Base-by-base conservation (phyloP, 2,113 vertebrate genomes). In the Trinectes maculatus region DNA sequence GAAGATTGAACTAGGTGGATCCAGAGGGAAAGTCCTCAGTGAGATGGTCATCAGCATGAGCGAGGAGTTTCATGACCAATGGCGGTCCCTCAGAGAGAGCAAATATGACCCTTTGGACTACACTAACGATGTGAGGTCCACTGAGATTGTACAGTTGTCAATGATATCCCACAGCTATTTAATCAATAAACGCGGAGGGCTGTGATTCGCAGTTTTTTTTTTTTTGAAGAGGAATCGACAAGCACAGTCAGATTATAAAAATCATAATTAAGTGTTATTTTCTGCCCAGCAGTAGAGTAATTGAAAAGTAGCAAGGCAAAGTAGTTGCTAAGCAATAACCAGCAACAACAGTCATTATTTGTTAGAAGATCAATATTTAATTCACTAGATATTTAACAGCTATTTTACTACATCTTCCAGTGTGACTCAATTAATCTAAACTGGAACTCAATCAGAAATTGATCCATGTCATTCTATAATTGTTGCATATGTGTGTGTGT, bases 31-130 rank as follows among this genome's bases (percentile, higher is more conserved):
- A 77, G 79, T 88, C 46, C 80, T 93, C 44, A 85, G 70, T 39
- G 90, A 92, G 61, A 87, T 91, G 85, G 75, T 92, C 57, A 83
- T 88, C 53, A 76, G 64, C 39, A 89, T 88, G 82, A 93, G 70
- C 6, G 88, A 94, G 56, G 87, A 91, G 60, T 92, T 94, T 85
- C 85, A 85, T 26, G 90, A 91, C 73, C 77, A 49, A 51, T 91
- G 89, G 88, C 91, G 92, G 37, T 58, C 86, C 53, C 79, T 91
- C 13, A 80, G 87, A 71, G 90, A 94, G 86, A 93, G 91, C 83
- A 93, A 94, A 91, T 86, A 92, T 11, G 86, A 85, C 62, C 88
- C 88, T 2, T 61, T 94, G 77, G 89, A 92, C 84, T 92, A 89
- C 31, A 88, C 66, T 8, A 85, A 88, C 51, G 46, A 85, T 57